Evolutionary conservation across 1,140 invertebrate genomes (phyloP).

Genomic region (Sitophilus oryzae): DNA sequence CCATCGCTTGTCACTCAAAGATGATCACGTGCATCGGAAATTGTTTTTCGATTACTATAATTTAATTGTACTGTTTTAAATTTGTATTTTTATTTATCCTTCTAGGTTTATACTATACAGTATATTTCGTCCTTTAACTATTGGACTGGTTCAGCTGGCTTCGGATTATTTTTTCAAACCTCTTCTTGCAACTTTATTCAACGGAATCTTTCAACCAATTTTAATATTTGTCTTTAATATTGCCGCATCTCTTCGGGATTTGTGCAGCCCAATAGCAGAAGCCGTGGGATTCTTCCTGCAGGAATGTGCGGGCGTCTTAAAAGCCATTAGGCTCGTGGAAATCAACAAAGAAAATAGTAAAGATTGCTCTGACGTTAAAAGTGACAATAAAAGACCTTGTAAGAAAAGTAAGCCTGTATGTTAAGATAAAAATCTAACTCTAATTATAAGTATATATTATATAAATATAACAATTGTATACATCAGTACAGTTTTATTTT

Average conservation of each 20-base stretch:
- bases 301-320: slow-evolving; percentile 46
- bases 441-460: no score
- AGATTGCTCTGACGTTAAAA: neutral
- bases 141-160: slow-evolving; percentile 55
- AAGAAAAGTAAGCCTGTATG: neutral
- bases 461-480: no score
- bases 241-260: slow-evolving; percentile 53
- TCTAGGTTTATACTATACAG: slow-evolving; percentile 53
- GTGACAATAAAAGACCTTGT: neutral
- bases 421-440: no score
- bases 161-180: slow-evolving; percentile 64
- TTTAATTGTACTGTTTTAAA: neutral
- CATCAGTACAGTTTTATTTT: no score
- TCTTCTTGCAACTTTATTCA: slow-evolving; percentile 56
- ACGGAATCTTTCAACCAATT: slow-evolving; percentile 57
- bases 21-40: no score
- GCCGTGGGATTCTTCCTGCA: slow-evolving; percentile 48
- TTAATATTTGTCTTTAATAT: slow-evolving; percentile 58
- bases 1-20: no score
- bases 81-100: slow-evolving; percentile 10
- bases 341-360: slow-evolving; percentile 8
- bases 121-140: slow-evolving; percentile 51
- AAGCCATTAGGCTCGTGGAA: slow-evolving; percentile 45
- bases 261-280: slow-evolving; percentile 55
- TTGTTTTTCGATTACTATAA: no score